Evolutionary conservation across 2,888 invertebrate genomes (phyloP).

Genomic region (Eupithecia inturbata): DNA sequence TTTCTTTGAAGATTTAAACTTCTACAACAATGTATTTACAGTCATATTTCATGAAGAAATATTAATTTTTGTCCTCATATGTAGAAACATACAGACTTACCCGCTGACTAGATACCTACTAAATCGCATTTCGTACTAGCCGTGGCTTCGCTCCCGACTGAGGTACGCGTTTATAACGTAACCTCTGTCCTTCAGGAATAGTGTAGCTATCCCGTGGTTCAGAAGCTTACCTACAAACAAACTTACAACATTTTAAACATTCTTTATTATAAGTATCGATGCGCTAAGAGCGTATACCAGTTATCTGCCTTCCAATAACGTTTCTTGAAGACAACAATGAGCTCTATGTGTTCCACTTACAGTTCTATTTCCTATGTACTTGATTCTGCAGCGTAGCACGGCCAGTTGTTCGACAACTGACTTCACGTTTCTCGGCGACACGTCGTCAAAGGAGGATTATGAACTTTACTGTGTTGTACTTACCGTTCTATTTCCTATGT

Average conservation of each 20-base stretch:
- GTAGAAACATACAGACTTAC: too few relatives aligned
- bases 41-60: not conserved
- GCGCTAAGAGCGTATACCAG: not conserved
- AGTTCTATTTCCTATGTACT: slow-evolving; percentile 93
- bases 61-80: not conserved
- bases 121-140: not conserved
- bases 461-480: slow-evolving; percentile 58
- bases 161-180: too few relatives aligned
- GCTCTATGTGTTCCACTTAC: slow-evolving; percentile 78
- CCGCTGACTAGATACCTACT: not conserved
- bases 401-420: slow-evolving; percentile 93
- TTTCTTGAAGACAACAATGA: slow-evolving; percentile 77
- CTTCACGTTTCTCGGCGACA: slow-evolving; percentile 87
- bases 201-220: not conserved
- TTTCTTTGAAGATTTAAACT: not conserved
- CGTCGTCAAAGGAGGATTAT: not conserved
- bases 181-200: not conserved
- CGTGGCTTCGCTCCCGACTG: not conserved
- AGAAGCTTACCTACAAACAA: too few relatives aligned
- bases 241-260: too few relatives aligned
- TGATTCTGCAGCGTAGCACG: slow-evolving; percentile 91
- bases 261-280: too few relatives aligned
- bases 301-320: slow-evolving; percentile 54
- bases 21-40: not conserved
- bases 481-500: slow-evolving; percentile 94